phyloP scores from a whole-genome alignment of 2,888 invertebrate species.

The Camponotus fellah region DNA sequence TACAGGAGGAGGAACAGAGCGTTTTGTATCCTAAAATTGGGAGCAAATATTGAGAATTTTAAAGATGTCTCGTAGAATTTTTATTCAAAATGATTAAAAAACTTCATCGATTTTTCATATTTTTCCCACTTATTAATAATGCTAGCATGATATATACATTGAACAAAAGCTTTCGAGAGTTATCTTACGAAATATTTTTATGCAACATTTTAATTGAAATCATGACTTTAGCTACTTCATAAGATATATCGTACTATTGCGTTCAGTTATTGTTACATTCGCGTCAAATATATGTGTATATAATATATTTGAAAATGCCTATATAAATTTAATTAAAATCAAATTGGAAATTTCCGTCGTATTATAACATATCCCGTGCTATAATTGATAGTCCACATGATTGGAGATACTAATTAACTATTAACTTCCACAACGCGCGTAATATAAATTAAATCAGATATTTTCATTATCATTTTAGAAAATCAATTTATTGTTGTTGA shows the following conservation, averaged over 20 bases:
- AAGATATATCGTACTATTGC: slow-evolving; percentile 4
- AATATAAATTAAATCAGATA: slow-evolving; percentile 42
- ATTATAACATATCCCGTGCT: slow-evolving; percentile 15
- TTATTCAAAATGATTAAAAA: background rate
- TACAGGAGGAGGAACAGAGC: slow-evolving; percentile 16
- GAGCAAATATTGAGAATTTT: slow-evolving; percentile 9
- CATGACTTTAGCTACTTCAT: background rate
- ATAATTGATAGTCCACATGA: slow-evolving; percentile 39
- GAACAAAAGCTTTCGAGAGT: background rate
- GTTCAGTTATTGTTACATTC: slow-evolving; percentile 20
- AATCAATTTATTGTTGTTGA: slow-evolving; percentile 26
- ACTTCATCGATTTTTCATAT: background rate
- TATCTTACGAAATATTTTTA: slow-evolving; percentile 5
- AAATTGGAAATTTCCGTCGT: slow-evolving; percentile 41
- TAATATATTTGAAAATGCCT: slow-evolving; percentile 31
- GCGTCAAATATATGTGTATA: background rate
- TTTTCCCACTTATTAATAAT: background rate
- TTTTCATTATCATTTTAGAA: slow-evolving; percentile 30
- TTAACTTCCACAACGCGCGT: slow-evolving; percentile 19
- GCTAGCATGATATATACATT: background rate
- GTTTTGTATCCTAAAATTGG: slow-evolving; percentile 56
- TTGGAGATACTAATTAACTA: slow-evolving; percentile 47
- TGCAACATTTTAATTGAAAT: background rate
- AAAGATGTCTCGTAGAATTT: slow-evolving; percentile 21
- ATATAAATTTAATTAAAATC: slow-evolving; percentile 50